Evolutionary conservation across 2,888 invertebrate genomes (phyloP).

Genomic region (Diachrysia chrysitis): DNA sequence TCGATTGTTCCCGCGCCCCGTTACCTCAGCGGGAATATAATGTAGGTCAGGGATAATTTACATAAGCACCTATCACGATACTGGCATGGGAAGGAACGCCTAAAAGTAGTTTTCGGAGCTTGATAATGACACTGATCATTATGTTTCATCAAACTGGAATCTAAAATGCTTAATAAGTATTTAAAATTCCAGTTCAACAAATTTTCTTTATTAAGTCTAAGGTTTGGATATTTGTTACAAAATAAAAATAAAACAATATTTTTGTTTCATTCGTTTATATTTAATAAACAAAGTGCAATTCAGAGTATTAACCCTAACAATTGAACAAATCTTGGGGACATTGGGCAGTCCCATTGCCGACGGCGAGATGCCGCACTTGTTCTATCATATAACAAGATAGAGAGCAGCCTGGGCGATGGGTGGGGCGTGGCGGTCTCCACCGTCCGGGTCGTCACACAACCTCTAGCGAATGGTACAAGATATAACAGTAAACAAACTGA

Average conservation of each 20-base stretch:
- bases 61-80: constrained; percentile 28
- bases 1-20: constrained; percentile 81
- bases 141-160: too few relatives aligned
- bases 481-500: constrained; percentile 78
- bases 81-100: constrained; percentile 12
- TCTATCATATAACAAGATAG: constrained; percentile 63
- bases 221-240: neutral
- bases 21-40: constrained; percentile 69
- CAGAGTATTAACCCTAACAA: constrained; percentile 89
- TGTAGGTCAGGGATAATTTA: constrained; percentile 82
- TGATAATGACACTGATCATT: neutral
- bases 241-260: constrained; percentile 69
- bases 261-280: constrained; percentile 88
- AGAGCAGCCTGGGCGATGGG: constrained; percentile 45
- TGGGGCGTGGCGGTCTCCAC: constrained; percentile 70
- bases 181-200: neutral
- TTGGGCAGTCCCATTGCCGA: constrained; percentile 76
- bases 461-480: constrained; percentile 76
- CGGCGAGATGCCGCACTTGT: constrained; percentile 73
- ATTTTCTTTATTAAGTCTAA: neutral
- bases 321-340: constrained; percentile 86
- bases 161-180: too few relatives aligned
- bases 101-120: constrained; percentile 6
- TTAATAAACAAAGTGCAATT: constrained; percentile 90
- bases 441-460: constrained; percentile 78